These are phyloP conservation scores for Ips nitidus DNA, from an alignment of 1,140 invertebrate species.

Conservation along the genomic window DNA sequence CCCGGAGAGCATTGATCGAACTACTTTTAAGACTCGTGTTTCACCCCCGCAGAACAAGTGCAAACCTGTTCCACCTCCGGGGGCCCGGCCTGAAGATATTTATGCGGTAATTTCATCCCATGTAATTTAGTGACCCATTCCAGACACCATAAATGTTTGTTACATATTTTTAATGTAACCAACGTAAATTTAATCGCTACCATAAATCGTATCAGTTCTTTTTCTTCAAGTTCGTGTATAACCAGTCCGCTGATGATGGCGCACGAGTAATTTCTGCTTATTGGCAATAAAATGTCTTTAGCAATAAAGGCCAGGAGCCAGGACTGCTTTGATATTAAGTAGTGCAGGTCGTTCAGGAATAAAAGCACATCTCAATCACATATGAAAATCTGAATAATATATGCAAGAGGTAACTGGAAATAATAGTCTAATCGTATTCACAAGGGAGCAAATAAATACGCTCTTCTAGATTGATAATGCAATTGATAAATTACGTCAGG, in stretches of 20 bases:
- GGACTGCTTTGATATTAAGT: too few relatives aligned
- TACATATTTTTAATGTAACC: constrained; percentile 25
- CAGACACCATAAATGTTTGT: constrained; percentile 33
- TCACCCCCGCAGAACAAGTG: constrained; percentile 33
- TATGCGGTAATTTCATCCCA: constrained; percentile 33
- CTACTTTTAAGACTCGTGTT: constrained; percentile 24
- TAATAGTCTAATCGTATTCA: constrained; percentile 15
- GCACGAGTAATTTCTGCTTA: neutral
- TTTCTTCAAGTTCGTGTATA: constrained; percentile 1
- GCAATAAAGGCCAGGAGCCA: too few relatives aligned
- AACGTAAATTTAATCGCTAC: constrained; percentile 6
- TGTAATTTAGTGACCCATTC: constrained; percentile 32
- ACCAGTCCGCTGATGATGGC: neutral
- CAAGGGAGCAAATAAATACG: constrained; percentile 36
- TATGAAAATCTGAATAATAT: constrained; percentile 34
- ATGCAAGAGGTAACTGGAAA: neutral
- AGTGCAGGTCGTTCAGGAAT: too few relatives aligned
- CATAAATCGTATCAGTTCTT: constrained; percentile 24
- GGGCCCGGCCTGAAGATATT: constrained; percentile 24
- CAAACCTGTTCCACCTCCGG: constrained; percentile 33
- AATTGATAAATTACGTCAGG: constrained; percentile 41
- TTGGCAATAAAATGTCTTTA: too few relatives aligned
- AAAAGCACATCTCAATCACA: neutral
- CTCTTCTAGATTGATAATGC: constrained; percentile 39
- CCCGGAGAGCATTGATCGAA: constrained; percentile 17